Evolutionary conservation across 2,888 invertebrate genomes (phyloP), one percentile per base, ranked within the genome.

Genomic region (Cosmopolites sordidus): DNA sequence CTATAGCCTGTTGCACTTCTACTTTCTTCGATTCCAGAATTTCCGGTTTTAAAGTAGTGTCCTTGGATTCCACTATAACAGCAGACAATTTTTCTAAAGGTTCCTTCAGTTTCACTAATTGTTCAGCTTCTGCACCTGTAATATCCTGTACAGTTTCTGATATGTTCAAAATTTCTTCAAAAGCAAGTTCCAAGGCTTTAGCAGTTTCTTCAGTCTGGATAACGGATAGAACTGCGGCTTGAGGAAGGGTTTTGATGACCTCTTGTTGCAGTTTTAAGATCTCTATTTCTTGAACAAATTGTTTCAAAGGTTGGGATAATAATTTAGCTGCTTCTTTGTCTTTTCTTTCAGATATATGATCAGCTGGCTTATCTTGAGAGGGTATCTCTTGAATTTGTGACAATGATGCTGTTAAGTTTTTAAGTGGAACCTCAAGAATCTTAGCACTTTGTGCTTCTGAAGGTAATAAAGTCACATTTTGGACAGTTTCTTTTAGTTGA

Each of bases 21-120:
- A 15, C 5, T 48, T 15, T 45, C 53, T 33, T 12, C 11, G 4
- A 3, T 33, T 33, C 33, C 3, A 12, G 3, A 6, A 33, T n/a
- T 3, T 33, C 33, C 4, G 33, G 12, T 33, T 33, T 33, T n/a
- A 33, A 33, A 6, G 12, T 4, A 33, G 33, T 11, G 3, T 33
- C 33, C 11, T 33, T 33, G 11, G 12, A 11, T 11, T 5, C n/a
- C 16, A 52, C 53, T 22, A 66, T 37, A n/a, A 60, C 42, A 33
- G 48, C 43, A 5, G 57, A 58, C 16, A 67, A 39, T 41, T 60
- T 60, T 44, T 64, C 45, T 16, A 66, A 42, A 14, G 64, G 62
- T 48, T 60, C 58, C 22, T 49, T 56, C 45, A 58, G 55, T 38
- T 43, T 30, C 1, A 16, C 22, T 16, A 48, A 8, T 9, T n/a